Conservation (phyloP, 2,888 invertebrate genomes). For the Hymenopus coronatus region DNA sequence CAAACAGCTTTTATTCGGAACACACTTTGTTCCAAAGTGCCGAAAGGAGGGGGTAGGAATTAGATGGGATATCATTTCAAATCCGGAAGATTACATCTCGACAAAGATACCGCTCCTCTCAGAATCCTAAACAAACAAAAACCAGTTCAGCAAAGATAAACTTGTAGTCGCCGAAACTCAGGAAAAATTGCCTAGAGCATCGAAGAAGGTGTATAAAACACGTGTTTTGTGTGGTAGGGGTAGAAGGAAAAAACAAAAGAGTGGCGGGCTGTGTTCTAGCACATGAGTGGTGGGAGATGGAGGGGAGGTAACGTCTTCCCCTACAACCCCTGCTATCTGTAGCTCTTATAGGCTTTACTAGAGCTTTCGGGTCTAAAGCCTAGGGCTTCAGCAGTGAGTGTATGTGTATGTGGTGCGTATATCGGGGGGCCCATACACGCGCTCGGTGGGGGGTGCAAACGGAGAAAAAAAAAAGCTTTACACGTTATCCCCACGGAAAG, state of each 20-base stretch:
- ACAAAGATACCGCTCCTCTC: background rate
- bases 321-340: conserved; percentile 4
- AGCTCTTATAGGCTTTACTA: conserved; percentile 24
- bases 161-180: background rate
- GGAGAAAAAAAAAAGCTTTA: conserved; percentile 17
- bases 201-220: background rate
- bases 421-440: background rate
- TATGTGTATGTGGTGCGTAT: background rate
- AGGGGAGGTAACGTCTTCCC: conserved; percentile 33
- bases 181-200: background rate
- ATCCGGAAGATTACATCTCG: background rate
- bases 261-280: background rate
- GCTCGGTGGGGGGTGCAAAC: background rate
- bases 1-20: background rate
- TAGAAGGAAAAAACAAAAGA: background rate
- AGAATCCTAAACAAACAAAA: background rate
- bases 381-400: background rate
- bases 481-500: conserved; percentile 20
- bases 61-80: background rate
- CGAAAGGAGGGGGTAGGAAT: background rate
- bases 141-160: background rate
- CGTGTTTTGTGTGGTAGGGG: background rate
- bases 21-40: background rate
- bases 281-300: conserved; percentile 39
- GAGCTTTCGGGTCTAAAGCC: conserved; percentile 24